A percentile compares a stretch with the other conserved stretches of the same genome.
Evolutionary conservation across 37 sponge, comb jelly and placozoan genomes (phyloP).

Genomic region (Bolinopsis microptera): DNA sequence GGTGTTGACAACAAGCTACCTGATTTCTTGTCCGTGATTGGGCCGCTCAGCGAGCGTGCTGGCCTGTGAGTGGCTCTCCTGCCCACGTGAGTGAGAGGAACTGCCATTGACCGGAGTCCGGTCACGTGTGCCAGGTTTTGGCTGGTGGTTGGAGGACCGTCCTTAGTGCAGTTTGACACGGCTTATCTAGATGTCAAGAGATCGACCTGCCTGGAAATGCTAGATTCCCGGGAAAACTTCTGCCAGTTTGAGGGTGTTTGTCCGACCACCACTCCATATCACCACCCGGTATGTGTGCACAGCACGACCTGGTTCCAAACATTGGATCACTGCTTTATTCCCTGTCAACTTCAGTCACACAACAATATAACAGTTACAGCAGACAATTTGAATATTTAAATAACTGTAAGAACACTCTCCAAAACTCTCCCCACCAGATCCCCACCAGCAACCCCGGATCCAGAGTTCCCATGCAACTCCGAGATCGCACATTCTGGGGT

Average conservation of each 20-base stretch:
- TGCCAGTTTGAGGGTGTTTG: background rate
- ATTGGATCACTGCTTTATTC: background rate
- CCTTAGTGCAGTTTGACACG: background rate
- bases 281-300: background rate
- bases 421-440: background rate
- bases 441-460: too few relatives aligned
- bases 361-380: background rate
- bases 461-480: background rate
- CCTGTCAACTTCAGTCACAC: background rate
- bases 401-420: background rate
- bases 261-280: background rate
- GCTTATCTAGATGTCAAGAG: background rate
- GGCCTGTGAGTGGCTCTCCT: background rate
- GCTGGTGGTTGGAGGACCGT: background rate
- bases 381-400: background rate
- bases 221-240: background rate
- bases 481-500: too few relatives aligned
- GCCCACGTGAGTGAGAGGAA: background rate
- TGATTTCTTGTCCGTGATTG: background rate
- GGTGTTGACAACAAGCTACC: conserved; percentile 26
- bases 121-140: background rate
- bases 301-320: background rate
- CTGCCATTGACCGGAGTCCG: background rate
- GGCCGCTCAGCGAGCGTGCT: background rate
- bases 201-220: background rate